Base-by-base conservation (phyloP, 2,888 invertebrate species). In the Conchocele bisecta region DNA sequence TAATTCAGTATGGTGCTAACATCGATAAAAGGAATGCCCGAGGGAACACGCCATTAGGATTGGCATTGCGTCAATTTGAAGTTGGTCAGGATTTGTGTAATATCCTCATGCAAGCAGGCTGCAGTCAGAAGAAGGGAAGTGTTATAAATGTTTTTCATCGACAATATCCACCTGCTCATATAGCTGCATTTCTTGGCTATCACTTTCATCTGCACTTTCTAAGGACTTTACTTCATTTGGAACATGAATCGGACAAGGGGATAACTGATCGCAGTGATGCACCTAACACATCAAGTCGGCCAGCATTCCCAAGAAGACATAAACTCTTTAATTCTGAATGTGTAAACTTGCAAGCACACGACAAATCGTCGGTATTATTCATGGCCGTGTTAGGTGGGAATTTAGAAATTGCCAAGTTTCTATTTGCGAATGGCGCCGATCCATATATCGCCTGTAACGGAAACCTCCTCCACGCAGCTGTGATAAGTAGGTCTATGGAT, bases 381-480 rank as follows among this genome's bases (percentile, higher is more conserved):
- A 82, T 82, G 79, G 74, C 83, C 1, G 79, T 75, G 7, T 68
- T 74, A 35, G 75, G 78, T 13, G 81, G 80, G 9, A 75, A 75
- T 41, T 11, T 79, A 1, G 37, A 72, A 13, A 71, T 80, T 26
- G 75, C 79, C 3, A 44, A 75, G 48, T 74, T 72, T 53, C 66
- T 83, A 17, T 54, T 80, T n/a, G 46, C 60, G 3, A 61, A 58
- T 24, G 83, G 83, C n/a, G 83, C 79, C 2, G 72, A 81, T 50
- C 76, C 76, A 6, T 41, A 60, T 35, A 51, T 80, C 22, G 41
- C 57, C 9, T 76, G 79, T 46, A 56, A 66, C 29, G 83, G 83
- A 3, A 82, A 75, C 61, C 61, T 82, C 26, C 61, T 82, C 15
- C 83, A 83, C 61, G 81, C 79, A 6, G 80, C 83, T n/a, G 82